Base-by-base conservation (phyloP, 2,797 vertebrate species). In the Rhodeus uyekii region DNA sequence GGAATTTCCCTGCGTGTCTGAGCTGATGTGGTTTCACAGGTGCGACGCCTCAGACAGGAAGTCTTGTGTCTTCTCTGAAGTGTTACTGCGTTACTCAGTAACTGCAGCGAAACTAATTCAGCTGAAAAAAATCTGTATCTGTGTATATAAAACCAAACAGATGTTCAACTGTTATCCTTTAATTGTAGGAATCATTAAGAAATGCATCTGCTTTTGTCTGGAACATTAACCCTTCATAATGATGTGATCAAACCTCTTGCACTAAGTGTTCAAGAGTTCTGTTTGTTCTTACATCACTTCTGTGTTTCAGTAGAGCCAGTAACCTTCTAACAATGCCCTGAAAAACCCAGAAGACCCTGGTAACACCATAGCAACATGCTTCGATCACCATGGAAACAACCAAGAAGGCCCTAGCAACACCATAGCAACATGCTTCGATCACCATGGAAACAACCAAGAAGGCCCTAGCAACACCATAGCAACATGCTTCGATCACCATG, bases 11-110 rank as follows among this genome's bases (percentile, higher is more conserved):
- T 2, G 9, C 27, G 46, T 32, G 44, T 71, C 8, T 61, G 18
- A 27, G 75, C 29, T 76, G 10, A 27, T 61, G 74, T n/a, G 74
- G 81, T 53, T 78, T 82, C 32, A 36, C 64, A 72, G 81, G 64
- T 77, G 73, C 16, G 50, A 29, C 24, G 1, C 12, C 29, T 27
- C 16, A n/a, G 8, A 63, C 39, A 63, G 74, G 58, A 77, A 64
- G 58, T 24, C 42, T 64, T 4, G 5, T 55, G 29, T n/a, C 10
- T 36, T 73, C 46, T 73, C 19, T 73, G 68, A 50, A 27, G 58
- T 76, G 74, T 3, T 46, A 42, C 34, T 34, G 29, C 44, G 42
- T 77, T 63, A 63, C 19, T 77, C 75, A 64, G 29, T 6, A 22
- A 58, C 74, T 63, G 39, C 19, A 7, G 39, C 8, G 5, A 61